phyloP scores from a whole-genome alignment of 2,113 vertebrate genomes.

The Saguinus midas region DNA sequence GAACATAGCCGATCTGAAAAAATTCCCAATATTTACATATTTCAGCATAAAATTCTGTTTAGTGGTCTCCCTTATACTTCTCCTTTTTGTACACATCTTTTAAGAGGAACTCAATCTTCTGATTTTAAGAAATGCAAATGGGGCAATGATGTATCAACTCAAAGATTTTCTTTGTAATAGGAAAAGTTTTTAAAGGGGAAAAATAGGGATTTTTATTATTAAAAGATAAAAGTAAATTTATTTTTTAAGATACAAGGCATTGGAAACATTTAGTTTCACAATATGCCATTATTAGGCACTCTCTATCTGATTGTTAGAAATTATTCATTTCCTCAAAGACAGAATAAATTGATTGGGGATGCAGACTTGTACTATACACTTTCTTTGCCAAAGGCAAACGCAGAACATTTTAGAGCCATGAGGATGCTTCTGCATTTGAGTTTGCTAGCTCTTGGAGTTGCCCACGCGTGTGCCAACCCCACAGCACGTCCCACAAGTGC shows the following conservation, averaged over 20 bases:
- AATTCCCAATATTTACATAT: neutral
- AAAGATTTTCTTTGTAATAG: constrained; percentile 35
- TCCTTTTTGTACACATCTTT: constrained; percentile 27
- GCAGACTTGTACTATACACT: constrained; percentile 19
- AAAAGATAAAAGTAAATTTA: constrained; percentile 56
- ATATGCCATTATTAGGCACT: neutral
- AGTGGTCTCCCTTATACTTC: neutral
- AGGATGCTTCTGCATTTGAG: constrained; percentile 61
- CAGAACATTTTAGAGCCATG: constrained; percentile 55
- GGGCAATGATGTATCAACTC: neutral
- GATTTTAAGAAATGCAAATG: constrained; percentile 48
- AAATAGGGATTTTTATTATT: constrained; percentile 51
- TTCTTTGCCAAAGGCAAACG: neutral
- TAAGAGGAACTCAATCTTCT: constrained; percentile 32
- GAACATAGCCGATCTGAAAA: constrained; percentile 10
- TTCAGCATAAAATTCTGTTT: neutral
- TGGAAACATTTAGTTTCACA: constrained; percentile 76
- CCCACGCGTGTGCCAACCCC: neutral
- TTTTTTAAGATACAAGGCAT: constrained; percentile 51
- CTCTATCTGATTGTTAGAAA: constrained; percentile 74
- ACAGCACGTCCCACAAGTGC: neutral
- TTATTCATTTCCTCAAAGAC: constrained; percentile 76
- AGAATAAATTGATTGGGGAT: constrained; percentile 77
- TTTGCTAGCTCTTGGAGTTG: constrained; percentile 58
- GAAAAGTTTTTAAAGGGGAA: constrained; percentile 40